Base-by-base conservation (phyloP, 2,797 vertebrate genomes). In the Tapera naevia region DNA sequence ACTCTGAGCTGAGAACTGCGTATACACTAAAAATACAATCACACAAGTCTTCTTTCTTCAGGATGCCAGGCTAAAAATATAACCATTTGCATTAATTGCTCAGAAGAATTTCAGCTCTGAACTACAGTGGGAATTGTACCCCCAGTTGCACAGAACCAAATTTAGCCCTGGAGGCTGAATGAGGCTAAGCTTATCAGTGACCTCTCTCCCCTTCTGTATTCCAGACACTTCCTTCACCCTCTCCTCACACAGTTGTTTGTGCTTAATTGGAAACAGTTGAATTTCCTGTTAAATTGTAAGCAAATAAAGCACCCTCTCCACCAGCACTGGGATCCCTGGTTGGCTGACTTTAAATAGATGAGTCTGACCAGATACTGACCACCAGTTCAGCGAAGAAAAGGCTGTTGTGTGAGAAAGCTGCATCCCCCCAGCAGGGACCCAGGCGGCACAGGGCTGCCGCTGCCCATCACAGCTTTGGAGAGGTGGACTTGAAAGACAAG, bases 341-440 rank as follows among this genome's bases (percentile, higher is more conserved):
- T 89, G 83, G 60, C 91, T 95, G 95, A 62, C 94, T 97, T 95
- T 96, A 96, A 97, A 97, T 89, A 95, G 93, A 94, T 46, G 71
- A 94, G 48, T 60, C 86, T 94, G 93, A 90, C 75, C 96, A 97
- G 94, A 97, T 65, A 97, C 78, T 91, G 88, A 87, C 90, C 95
- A 86, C 75, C 78, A 91, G 91, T 90, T 88, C 74, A 74, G 76
- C 8, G 23, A 97, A 97, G 96, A 98, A 97, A 96, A 78, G 83
- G 54, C 80, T 48, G 53, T 94, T 97, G 97, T 98, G 73, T 13
- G 1, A 39, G 64, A 67, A 48, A 88, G 24, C 32, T 5, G 1
- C 45, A 41, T 35, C 53, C 64, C 32, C 80, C 66, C 33, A 35
- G 25, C 18, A 43, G 86, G 66, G 95, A 96, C 60, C 4, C 37